These are phyloP conservation scores for Nephrotoma flavescens DNA, from an alignment of 2,888 invertebrate genomes.

Conservation along the genomic window DNA sequence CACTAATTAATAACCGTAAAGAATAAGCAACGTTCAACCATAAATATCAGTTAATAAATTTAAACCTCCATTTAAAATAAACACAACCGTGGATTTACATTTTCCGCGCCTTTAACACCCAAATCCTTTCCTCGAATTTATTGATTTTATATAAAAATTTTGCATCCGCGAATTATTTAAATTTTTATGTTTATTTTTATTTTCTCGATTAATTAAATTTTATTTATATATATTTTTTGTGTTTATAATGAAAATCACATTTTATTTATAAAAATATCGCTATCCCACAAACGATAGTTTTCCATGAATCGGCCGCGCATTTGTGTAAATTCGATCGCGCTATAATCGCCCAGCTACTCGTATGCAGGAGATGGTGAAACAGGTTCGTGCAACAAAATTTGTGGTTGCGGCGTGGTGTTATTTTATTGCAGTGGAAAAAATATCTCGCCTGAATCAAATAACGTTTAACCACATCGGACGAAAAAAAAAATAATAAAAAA, in stretches of 20 bases:
- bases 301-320: neutral
- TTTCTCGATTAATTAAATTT: neutral
- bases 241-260: neutral
- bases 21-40: too few species aligned
- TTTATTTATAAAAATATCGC: neutral
- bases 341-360: neutral
- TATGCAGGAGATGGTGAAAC: neutral
- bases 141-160: neutral
- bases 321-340: neutral
- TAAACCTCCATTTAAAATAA: neutral
- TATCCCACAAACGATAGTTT: neutral
- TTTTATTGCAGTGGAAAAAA: neutral
- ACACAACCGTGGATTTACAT: neutral
- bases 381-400: neutral
- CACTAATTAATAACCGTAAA: too few species aligned
- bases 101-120: neutral
- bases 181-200: neutral
- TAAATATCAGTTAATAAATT: neutral
- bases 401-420: neutral
- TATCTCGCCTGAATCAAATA: neutral
- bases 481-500: neutral
- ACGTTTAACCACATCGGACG: neutral
- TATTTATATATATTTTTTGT: neutral
- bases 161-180: neutral
- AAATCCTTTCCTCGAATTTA: neutral